Base-by-base conservation (phyloP, 2,113 vertebrate species). In the Takifugu flavidus region DNA sequence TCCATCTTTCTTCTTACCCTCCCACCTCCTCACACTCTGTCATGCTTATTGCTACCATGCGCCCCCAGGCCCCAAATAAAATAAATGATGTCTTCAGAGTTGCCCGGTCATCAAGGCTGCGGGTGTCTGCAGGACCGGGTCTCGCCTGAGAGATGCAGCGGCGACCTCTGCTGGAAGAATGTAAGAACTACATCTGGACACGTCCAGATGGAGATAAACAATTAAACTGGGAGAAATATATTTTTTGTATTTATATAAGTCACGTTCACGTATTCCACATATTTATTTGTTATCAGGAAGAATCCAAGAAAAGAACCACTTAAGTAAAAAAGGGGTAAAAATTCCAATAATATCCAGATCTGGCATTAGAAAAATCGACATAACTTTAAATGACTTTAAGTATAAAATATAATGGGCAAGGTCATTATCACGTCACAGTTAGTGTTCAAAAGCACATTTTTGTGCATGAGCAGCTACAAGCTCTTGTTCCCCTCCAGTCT, bases 21-120 rank as follows among this genome's bases (percentile, higher is more conserved):
- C 50, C 72, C 69, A 59, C 67, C 68, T 59, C 65, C 67, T 77
- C 76, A 58, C 56, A 66, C 75, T 54, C 77, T 39, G 80, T 77
- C 75, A 76, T 59, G 82, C 81, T 86, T 76, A 61, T 76, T 84
- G 80, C 80, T 72, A 83, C 84, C 80, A 75, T 50, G 74, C 81
- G 80, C 86, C 74, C 75, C 58, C 74, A 26, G 73, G 82, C 78
- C 86, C 89, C 85, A 87, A 85, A 90, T 20, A 20, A 20, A 88
- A 89, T 89, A 90, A 90, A 89, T 78, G 79, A 80, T 75, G 72
- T 67, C 69, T 73, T 86, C 83, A 74, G 78, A 75, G 78, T 77
- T 79, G 80, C 78, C 63, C 39, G 79, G 82, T 84, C 89, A 85
- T 84, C 89, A 85, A 84, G 82, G 85, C 86, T 86, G 75, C 73